Evolutionary conservation across 2,113 vertebrate species (phyloP), one percentile per base, ranked within the genome.

Genomic region (Chamaea fasciata): DNA sequence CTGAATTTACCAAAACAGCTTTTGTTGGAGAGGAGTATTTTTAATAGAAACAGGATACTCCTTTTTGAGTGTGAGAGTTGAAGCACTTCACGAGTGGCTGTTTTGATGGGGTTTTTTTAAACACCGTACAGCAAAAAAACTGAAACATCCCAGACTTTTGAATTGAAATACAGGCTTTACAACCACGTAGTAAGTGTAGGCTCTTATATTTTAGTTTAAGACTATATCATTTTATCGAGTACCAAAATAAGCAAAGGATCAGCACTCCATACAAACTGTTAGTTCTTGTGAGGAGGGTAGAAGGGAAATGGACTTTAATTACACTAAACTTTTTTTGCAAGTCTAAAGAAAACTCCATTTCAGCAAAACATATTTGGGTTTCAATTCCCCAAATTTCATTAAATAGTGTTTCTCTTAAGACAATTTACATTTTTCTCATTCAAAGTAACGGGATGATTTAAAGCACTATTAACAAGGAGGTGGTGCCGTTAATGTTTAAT

Each of bases 181-280:
- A 81, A 97, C 50, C 95, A 90, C 73, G 46, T 92, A 80, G 83
- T 64, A 94, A 94, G 86, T 75, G 95, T 95, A 97, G 39, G 94
- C 89, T 97, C 89, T 95, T 97, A 64, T 96, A 97, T 97, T 96
- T 96, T 93, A 90, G 78, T 94, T 96, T 87, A 93, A 92, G 96
- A 95, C 96, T 97, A 37, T 94, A 89, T 96, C 2, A 88, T 89
- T 94, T 92, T 94, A 95, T 94, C 92, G 94, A 97, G 94, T 97
- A 97, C 96, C 96, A 97, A 97, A 96, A 96, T 94, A 97, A 97
- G 95, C 95, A 96, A 91, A 97, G 91, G 91, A 95, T 96, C 92
- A 97, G 91, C 94, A 96, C 96, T 96, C 94, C 94, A 56, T 96
- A 97, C 96, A 96, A 97, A 94, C 69, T 92, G 73, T 96, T 95